Base-by-base conservation (phyloP, 2,888 invertebrate genomes). In the Andrena marginata region DNA sequence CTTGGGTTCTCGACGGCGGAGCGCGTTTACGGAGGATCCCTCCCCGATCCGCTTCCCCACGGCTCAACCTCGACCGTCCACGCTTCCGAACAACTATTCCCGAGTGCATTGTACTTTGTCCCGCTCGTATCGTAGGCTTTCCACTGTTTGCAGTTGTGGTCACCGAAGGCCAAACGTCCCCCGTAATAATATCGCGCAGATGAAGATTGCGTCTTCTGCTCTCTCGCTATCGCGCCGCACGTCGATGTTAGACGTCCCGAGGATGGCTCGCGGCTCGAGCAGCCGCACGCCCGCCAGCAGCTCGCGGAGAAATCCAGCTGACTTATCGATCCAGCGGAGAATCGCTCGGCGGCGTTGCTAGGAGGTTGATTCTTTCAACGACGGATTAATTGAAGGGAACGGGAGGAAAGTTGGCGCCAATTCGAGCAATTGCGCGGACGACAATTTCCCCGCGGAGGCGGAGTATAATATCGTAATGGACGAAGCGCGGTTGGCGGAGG, bases 61-160 rank as follows among this genome's bases (percentile, higher is more conserved):
- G 31, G 29, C n/a, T 54, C 59, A 59, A 35, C 64, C 73, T 26
- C 26, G 13, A 33, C 10, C 70, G 4, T 20, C 13, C 48, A n/a
- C 5, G 29, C 51, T 49, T 31, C 51, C 20, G n/a, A 56, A 60
- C 10, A 10, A 81, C 64, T 33, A 13, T 65, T 62, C 67, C 23
- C 74, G 73, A 73, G 74, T 80, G 67, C 82, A 68, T 74, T 70
- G 81, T 67, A 83, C 73, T 73, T 81, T 74, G 77, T 74, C 56
- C 69, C 1, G 5, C 16, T 35, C 60, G 72, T 67, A 62, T 83
- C 76, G 76, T 59, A 49, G 29, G 54, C 72, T 69, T 69, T 68
- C 75, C 64, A 29, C 75, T 74, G 83, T 83, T 81, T 77, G 82
- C 74, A 56, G 63, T 74, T 54, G 77, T 26, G 65, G 67, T 23